Evolutionary conservation across 2,888 invertebrate species (phyloP), one percentile per base, ranked within the genome.

Genomic region (Trachelus iudaicus): DNA sequence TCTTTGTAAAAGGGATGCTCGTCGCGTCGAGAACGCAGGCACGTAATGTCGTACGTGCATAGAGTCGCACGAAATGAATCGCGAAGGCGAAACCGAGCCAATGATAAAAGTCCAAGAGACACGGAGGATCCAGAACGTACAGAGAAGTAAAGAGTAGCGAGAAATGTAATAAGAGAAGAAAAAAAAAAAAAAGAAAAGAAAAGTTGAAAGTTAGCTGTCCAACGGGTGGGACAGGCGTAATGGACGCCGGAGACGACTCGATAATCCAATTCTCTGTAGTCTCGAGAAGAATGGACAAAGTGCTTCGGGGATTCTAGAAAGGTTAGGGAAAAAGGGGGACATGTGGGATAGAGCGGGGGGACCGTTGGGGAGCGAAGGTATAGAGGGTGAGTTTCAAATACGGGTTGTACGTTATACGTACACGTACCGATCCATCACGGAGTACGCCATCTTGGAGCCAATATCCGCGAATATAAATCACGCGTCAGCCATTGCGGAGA

Each of bases 391-490:
- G 81, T 75, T 81, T 80, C 80, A 75, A 76, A 78, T 73, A 76
- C 78, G 79, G 84, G 83, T 81, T 81, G 80, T 79, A 79, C 74
- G 56, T 56, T 56, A 56, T 56, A 56, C 56, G 56, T 56, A 56
- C 56, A 56, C 78, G 82, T 79, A 81, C 81, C 87, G 81, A 87
- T 87, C 84, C 83, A 87, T 87, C 87, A 86, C 81, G n/a, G 76
- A 82, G 80, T 79, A 81, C 85, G 84, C 85, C 83, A 86, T 85
- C 85, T 87, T 85, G 86, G 79, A 87, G 83, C 87, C 87, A 87
- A 87, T 87, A 87, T 86, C 81, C 84, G 73, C 76, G 83, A 81
- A 81, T 87, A 87, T 87, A 87, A 87, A 87, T 87, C 86, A 86
- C 84, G 79, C 76, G 85, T 86, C 85, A 83, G 84, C 84, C 83